Base-by-base conservation (phyloP, 2,113 vertebrate species). In the Trematomus loennbergii region DNA sequence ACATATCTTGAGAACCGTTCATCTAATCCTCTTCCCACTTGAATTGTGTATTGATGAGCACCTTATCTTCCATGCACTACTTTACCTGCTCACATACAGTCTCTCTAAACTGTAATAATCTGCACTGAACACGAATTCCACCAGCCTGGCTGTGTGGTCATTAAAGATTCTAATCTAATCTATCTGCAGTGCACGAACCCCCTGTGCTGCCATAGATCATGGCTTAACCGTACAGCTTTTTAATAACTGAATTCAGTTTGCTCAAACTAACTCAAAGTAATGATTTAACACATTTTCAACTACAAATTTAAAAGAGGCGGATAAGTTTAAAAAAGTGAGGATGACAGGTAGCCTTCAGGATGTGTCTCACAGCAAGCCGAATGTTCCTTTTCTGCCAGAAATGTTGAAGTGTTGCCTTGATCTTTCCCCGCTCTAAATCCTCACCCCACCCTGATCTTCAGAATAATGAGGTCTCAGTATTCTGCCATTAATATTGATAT, bases 401-500 rank as follows among this genome's bases (percentile, higher is more conserved):
- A 82, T 69, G 62, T 74, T 81, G 57, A 84, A 77, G 79, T 72
- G 43, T 82, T 89, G 22, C 2, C 52, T 87, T 91, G 79, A 29
- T 88, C 82, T 88, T 86, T 54, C 63, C 65, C 72, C 3, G 17
- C 82, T 85, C 61, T 66, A 50, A 83, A 81, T 83, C 80, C 78
- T 84, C 72, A 57, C 69, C 49, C 72, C n/a, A 6, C 52, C 18
- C 0, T 87, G 92, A 93, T 92, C 91, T 92, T 92, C 91, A 86
- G 78, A 69, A 87, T 93, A 92, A 94, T 92, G 88, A 91, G 87
- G 78, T 70, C 77, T 86, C 79, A 78, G 77, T 85, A 55, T 87
- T 89, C 77, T 68, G 68, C 29, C 84, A 91, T 94, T 89, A 91
- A 93, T 93, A 92, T 91, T 90, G 85, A 94, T 92, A 82, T 75